phyloP scores from a whole-genome alignment of 2,797 vertebrate species.

The Falco peregrinus region DNA sequence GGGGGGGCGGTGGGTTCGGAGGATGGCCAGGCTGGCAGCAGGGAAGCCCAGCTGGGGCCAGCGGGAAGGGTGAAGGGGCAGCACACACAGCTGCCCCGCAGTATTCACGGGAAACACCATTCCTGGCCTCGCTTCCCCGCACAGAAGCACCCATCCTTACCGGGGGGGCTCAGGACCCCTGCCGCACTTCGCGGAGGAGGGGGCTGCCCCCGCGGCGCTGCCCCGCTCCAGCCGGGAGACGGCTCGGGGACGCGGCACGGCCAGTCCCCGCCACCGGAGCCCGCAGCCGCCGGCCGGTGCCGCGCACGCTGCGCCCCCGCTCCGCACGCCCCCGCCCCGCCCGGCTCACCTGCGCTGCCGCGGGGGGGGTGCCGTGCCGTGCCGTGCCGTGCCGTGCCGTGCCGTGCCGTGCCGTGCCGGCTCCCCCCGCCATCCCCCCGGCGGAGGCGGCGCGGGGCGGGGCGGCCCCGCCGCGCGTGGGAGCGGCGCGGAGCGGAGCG shows the following conservation, averaged over 20 bases:
- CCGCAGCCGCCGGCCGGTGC: neutral
- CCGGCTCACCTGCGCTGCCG: neutral
- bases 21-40: neutral
- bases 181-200: neutral
- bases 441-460: neutral
- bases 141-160: neutral
- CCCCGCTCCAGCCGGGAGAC: neutral
- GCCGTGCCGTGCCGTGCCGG: too few species aligned
- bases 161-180: rapidly evolving
- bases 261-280: too few species aligned
- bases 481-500: neutral
- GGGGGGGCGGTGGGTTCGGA: neutral
- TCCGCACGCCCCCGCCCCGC: too few species aligned
- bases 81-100: neutral
- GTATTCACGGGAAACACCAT: rapidly evolving
- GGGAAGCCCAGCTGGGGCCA: neutral
- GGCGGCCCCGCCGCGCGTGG: neutral
- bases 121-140: neutral
- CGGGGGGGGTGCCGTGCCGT: too few species aligned
- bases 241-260: neutral
- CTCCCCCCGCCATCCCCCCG: neutral
- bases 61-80: neutral
- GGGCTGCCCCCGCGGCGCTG: neutral
- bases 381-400: too few species aligned
- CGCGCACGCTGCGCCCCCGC: neutral